A percentile compares a stretch with the other conserved stretches of the same genome.
Conservation (phyloP, 2,888 invertebrate species). For the Hymenopus coronatus region DNA sequence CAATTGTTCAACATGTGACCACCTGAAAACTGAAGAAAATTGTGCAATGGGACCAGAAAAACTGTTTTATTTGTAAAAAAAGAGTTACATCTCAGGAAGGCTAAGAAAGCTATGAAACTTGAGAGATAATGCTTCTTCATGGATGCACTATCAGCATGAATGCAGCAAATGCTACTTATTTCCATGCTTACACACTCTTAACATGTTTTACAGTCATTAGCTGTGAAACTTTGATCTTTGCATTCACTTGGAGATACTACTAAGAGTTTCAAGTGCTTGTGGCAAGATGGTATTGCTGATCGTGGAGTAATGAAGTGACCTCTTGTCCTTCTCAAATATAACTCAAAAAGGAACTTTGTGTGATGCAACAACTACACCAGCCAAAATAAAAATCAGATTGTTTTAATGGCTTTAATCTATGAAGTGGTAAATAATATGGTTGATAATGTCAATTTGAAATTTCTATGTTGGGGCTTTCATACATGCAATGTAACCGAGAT, state of each 20-base stretch:
- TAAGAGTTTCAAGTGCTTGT: background rate
- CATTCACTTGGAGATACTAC: background rate
- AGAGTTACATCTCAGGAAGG: background rate
- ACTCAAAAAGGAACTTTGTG: no score
- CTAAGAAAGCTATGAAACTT: background rate
- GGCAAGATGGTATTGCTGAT: background rate
- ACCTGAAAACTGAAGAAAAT: background rate
- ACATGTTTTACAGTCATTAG: background rate
- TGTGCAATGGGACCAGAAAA: background rate
- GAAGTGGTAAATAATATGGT: no score
- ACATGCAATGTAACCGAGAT: no score
- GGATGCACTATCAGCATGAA: conserved; percentile 3
- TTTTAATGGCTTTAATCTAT: no score
- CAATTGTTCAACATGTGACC: background rate
- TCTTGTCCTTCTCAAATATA: background rate
- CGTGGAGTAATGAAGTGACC: background rate
- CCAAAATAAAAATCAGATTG: no score
- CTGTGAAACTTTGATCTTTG: background rate
- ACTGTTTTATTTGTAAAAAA: background rate
- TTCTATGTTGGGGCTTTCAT: no score
- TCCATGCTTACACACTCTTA: background rate
- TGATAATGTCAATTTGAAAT: no score
- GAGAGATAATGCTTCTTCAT: background rate
- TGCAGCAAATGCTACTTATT: background rate
- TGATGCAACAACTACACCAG: no score